A percentile compares a stretch with the other conserved stretches of the same genome.
These are phyloP conservation scores for Drosophila formosana DNA, from an alignment of 2,888 invertebrate species.

Conservation along the genomic window DNA sequence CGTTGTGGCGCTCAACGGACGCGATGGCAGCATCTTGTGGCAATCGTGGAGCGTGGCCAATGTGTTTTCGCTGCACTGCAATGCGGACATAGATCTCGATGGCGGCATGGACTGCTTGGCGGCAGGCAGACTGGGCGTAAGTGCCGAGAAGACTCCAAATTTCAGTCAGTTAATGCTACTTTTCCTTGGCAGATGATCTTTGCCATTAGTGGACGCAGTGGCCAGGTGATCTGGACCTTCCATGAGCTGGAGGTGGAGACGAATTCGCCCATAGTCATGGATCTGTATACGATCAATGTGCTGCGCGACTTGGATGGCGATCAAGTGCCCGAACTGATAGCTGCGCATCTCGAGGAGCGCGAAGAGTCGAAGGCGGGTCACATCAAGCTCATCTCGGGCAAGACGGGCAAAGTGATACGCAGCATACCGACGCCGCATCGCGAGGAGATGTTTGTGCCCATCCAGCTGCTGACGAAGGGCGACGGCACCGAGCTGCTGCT, in stretches of 20 bases:
- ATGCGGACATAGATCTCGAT: slow-evolving; percentile 89
- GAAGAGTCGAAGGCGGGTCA: slow-evolving; percentile 87
- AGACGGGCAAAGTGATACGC: slow-evolving; percentile 88
- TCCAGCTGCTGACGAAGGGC: slow-evolving; percentile 88
- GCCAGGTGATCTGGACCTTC: slow-evolving; percentile 88
- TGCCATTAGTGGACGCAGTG: slow-evolving; percentile 89
- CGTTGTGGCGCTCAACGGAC: slow-evolving; percentile 90
- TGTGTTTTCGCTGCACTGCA: slow-evolving; percentile 90
- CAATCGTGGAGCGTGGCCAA: slow-evolving; percentile 90
- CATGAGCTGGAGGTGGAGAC: slow-evolving; percentile 84
- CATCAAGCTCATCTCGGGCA: slow-evolving; percentile 90
- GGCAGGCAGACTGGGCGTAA: slow-evolving; percentile 90
- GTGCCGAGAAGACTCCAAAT: slow-evolving; percentile 43
- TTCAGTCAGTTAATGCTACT: not conserved
- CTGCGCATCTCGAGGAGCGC: slow-evolving; percentile 88
- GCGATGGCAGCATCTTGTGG: slow-evolving; percentile 90
- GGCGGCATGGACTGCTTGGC: slow-evolving; percentile 90
- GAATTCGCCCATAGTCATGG: slow-evolving; percentile 85
- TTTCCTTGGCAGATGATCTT: slow-evolving; percentile 86
- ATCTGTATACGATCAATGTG: slow-evolving; percentile 90
- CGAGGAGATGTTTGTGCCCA: slow-evolving; percentile 90
- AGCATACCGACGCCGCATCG: slow-evolving; percentile 88
- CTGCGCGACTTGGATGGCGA: slow-evolving; percentile 90
- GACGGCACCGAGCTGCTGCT: slow-evolving; percentile 88
- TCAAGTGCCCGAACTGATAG: slow-evolving; percentile 89